A percentile compares a stretch with the other conserved stretches of the same genome.
Conservation (phyloP, 2,888 invertebrate species). For the Harpalus rufipes region DNA sequence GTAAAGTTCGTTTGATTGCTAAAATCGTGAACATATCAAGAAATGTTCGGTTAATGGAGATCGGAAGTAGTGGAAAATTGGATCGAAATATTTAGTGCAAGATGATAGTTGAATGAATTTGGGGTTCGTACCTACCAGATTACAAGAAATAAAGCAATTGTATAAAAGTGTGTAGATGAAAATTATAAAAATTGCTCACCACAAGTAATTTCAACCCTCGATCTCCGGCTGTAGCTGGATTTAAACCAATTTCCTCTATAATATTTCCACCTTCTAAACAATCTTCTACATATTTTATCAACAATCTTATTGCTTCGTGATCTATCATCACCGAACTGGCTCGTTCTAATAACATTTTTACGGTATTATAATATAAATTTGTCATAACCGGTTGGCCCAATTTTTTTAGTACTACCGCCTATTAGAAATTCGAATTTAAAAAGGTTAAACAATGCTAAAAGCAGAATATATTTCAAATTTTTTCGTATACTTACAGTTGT, state of each 20-base stretch:
- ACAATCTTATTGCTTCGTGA: slow-evolving; percentile 89
- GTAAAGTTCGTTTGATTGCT: no score
- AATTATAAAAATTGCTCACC: slow-evolving; percentile 76
- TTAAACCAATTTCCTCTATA: slow-evolving; percentile 88
- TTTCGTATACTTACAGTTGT: slow-evolving; percentile 82
- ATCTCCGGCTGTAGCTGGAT: slow-evolving; percentile 90
- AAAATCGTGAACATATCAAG: background rate
- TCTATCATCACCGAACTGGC: slow-evolving; percentile 98
- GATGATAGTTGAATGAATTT: background rate
- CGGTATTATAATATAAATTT: slow-evolving; percentile 96
- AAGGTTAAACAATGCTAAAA: no score
- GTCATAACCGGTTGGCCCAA: slow-evolving; percentile 97
- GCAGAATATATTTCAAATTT: background rate
- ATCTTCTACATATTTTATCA: slow-evolving; percentile 82
- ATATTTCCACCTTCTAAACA: slow-evolving; percentile 86
- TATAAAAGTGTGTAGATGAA: background rate
- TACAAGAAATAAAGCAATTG: no score
- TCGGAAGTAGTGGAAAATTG: no score
- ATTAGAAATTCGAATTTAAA: slow-evolving; percentile 67
- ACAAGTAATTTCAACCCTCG: slow-evolving; percentile 93
- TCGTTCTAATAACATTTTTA: slow-evolving; percentile 96
- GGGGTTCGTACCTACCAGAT: no score
- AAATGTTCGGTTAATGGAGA: background rate
- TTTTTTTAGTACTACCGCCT: slow-evolving; percentile 92
- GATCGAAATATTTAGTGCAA: no score